phyloP scores from a whole-genome alignment of 2,113 vertebrate genomes.

The Lutjanus erythropterus region DNA sequence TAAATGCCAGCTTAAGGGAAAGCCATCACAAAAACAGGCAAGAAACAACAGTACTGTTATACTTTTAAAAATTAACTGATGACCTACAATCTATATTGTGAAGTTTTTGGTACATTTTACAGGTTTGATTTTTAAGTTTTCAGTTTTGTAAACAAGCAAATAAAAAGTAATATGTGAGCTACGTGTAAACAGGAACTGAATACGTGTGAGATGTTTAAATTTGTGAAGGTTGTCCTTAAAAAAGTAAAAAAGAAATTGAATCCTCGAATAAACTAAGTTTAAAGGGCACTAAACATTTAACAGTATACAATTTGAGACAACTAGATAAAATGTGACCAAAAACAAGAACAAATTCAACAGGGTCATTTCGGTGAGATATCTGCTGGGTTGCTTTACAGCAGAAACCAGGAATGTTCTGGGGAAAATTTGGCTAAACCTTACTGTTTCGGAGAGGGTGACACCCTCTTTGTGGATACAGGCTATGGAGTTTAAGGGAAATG shows the following conservation, averaged over 20 bases:
- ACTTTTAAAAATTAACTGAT: not conserved
- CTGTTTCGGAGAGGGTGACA: not conserved
- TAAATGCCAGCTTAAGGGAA: fast-evolving
- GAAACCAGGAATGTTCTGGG: not conserved
- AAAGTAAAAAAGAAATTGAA: not conserved
- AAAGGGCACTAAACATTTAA: not conserved
- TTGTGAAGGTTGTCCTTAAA: not conserved
- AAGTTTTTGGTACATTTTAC: not conserved
- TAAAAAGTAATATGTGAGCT: not conserved
- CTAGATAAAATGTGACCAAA: too few relatives aligned
- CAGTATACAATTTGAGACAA: not conserved
- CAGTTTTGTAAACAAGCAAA: not conserved
- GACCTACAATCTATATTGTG: not conserved
- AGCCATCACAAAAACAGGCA: not conserved
- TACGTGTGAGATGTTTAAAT: not conserved
- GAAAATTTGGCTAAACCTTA: not conserved
- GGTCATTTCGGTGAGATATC: not conserved
- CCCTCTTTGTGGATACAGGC: constrained; percentile 1
- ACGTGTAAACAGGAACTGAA: not conserved
- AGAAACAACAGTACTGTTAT: not conserved
- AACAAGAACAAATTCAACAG: not conserved
- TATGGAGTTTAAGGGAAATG: not conserved
- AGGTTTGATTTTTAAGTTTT: not conserved
- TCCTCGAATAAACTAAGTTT: not conserved
- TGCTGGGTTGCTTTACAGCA: too few relatives aligned